phyloP scores from a whole-genome alignment of 2,888 invertebrate species.

The Polylopha cassiicola region DNA sequence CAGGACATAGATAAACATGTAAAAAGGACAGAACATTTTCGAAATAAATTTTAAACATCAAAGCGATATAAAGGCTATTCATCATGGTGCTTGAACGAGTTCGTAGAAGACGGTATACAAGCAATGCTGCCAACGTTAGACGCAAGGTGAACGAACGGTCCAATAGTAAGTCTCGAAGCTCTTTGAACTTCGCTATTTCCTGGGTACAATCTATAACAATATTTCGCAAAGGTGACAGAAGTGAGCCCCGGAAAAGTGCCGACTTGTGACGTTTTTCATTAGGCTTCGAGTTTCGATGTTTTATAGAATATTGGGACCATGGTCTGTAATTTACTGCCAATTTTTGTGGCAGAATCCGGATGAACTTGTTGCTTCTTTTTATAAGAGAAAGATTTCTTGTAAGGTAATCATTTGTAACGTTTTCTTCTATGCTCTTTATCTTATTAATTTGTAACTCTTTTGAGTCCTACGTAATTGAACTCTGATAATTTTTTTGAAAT shows the following conservation, averaged over 20 bases:
- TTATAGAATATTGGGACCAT: conserved; percentile 16
- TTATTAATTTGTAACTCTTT: too few relatives aligned
- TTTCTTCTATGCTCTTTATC: too few relatives aligned
- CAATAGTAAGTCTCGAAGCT: conserved; percentile 33
- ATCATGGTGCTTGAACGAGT: conserved; percentile 6
- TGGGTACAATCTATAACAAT: conserved; percentile 51
- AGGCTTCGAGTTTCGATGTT: conserved; percentile 35
- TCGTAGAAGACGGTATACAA: background rate
- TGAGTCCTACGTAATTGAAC: too few relatives aligned
- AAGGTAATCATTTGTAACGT: too few relatives aligned
- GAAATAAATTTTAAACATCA: conserved; percentile 22
- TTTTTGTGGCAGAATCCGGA: conserved; percentile 17
- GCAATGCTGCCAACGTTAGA: conserved; percentile 7
- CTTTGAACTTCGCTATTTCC: conserved; percentile 45
- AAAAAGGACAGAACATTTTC: too few relatives aligned
- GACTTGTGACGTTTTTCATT: conserved; percentile 38
- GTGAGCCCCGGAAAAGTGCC: conserved; percentile 8
- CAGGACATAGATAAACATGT: conserved; percentile 5
- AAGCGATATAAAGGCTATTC: conserved; percentile 16
- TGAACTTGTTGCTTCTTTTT: conserved; percentile 7
- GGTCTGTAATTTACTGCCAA: conserved; percentile 19
- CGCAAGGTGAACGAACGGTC: conserved; percentile 33
- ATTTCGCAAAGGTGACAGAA: conserved; percentile 38
- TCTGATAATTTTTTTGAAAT: too few relatives aligned
- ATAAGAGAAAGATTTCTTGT: too few relatives aligned